A percentile compares a stretch with the other conserved stretches of the same genome.
Evolutionary conservation across 2,888 invertebrate genomes (phyloP).

Genomic region (Hirtodrosophila duncani): DNA sequence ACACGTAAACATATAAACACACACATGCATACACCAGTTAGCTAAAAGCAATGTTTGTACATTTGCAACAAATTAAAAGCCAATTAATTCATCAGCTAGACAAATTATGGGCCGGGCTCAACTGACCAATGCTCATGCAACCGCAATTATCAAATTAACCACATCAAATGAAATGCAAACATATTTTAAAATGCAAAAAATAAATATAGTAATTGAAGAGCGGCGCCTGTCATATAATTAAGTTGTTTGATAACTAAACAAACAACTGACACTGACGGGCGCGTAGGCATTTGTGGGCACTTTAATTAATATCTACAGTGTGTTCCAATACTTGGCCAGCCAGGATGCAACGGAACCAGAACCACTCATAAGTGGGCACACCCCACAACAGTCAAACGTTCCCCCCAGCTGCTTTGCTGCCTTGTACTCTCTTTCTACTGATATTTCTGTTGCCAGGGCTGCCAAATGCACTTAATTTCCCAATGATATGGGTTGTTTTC

Average conservation of each 20-base stretch:
- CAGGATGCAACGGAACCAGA: constrained; percentile 44
- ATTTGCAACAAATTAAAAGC: constrained; percentile 63
- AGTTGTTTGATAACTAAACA: constrained; percentile 44
- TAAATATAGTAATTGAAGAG: constrained; percentile 38
- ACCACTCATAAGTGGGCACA: constrained; percentile 33
- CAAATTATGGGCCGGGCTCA: constrained; percentile 26
- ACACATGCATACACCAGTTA: no score
- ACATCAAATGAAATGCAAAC: constrained; percentile 41
- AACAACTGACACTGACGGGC: constrained; percentile 47
- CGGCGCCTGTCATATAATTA: constrained; percentile 56
- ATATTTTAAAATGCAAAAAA: constrained; percentile 34
- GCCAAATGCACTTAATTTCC: constrained; percentile 37
- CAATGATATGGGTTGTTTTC: constrained; percentile 21
- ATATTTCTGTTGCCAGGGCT: no score
- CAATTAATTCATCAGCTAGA: constrained; percentile 58
- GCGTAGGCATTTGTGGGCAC: constrained; percentile 58
- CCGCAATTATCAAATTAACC: constrained; percentile 69
- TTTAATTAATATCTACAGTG: constrained; percentile 70
- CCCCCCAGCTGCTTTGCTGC: constrained; percentile 2
- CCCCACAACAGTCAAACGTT: constrained; percentile 28
- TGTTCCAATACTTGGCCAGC: no score
- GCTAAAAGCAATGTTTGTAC: no score
- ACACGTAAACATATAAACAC: constrained; percentile 2
- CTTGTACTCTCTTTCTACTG: constrained; percentile 6
- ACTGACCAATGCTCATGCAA: constrained; percentile 30